Evolutionary conservation across 2,113 vertebrate species (phyloP).

Genomic region (Limnothrissa miodon): DNA sequence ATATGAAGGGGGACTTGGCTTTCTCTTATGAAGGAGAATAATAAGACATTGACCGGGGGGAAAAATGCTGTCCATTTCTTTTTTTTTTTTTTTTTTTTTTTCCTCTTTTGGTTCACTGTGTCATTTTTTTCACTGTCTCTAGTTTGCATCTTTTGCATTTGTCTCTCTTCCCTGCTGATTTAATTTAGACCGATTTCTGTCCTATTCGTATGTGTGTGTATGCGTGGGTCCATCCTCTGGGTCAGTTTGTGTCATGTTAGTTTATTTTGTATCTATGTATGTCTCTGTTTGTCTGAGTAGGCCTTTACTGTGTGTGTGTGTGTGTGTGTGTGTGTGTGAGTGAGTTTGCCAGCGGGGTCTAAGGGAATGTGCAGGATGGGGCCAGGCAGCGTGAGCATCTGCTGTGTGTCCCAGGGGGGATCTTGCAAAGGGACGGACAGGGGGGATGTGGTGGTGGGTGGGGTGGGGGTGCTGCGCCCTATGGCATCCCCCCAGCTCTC

Average conservation of each 20-base stretch:
- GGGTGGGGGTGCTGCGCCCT: conserved; percentile 38
- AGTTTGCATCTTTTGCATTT: neutral
- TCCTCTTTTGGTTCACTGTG: neutral
- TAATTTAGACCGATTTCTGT: no score
- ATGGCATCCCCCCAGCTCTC: conserved; percentile 37
- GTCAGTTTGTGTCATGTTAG: neutral
- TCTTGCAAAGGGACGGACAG: conserved; percentile 15
- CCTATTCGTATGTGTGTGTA: no score
- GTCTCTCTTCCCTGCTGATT: no score
- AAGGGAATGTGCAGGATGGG: conserved; percentile 19
- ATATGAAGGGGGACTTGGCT: neutral
- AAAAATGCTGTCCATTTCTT: conserved; percentile 18
- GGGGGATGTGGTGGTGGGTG: neutral
- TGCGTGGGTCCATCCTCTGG: neutral
- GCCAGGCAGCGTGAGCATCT: conserved; percentile 41
- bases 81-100: neutral
- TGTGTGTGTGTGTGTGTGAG: conserved; percentile 1
- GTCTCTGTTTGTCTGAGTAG: neutral
- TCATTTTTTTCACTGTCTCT: conserved; percentile 18
- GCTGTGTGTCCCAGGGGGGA: conserved; percentile 35
- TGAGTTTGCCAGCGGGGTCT: conserved; percentile 32
- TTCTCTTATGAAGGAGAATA: conserved; percentile 3
- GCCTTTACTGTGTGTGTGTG: conserved; percentile 4
- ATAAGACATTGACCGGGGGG: neutral
- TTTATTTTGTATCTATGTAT: neutral